phyloP scores from a whole-genome alignment of 2,888 invertebrate species.

The Archips crataeganus region DNA sequence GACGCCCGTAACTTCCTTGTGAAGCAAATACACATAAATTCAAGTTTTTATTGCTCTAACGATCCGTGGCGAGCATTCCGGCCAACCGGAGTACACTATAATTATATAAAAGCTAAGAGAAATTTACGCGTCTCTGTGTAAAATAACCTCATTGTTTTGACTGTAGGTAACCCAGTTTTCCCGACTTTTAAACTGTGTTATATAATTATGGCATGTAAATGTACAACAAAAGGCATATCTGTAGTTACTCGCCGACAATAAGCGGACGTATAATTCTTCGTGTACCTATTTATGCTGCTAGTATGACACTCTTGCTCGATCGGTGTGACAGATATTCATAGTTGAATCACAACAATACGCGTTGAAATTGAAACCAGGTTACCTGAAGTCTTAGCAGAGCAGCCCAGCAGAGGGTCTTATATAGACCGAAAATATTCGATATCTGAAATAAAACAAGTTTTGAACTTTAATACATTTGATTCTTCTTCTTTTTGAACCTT shows the following conservation, averaged over 20 bases:
- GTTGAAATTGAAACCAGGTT: too few relatives aligned
- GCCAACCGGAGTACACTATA: slow-evolving; percentile 24
- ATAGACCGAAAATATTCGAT: too few relatives aligned
- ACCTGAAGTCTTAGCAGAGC: too few relatives aligned
- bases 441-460: not conserved
- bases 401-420: too few relatives aligned
- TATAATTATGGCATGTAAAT: slow-evolving; percentile 35
- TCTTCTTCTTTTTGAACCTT: too few relatives aligned
- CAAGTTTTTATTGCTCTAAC: slow-evolving; percentile 25
- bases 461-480: not conserved
- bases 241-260: not conserved
- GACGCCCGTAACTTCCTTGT: slow-evolving; percentile 21
- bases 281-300: not conserved
- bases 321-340: not conserved
- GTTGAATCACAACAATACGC: not conserved
- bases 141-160: slow-evolving; percentile 38
- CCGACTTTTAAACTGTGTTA: slow-evolving; percentile 36
- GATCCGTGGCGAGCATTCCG: slow-evolving; percentile 15
- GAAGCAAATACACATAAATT: slow-evolving; percentile 8
- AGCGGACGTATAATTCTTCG: not conserved
- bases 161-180: slow-evolving; percentile 36
- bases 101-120: slow-evolving; percentile 37
- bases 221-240: slow-evolving; percentile 1
- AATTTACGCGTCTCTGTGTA: slow-evolving; percentile 35
- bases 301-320: not conserved